phyloP scores from a whole-genome alignment of 30 jellyfish, hydroid and myxozoan species.

The Nemopilema nomurai region DNA sequence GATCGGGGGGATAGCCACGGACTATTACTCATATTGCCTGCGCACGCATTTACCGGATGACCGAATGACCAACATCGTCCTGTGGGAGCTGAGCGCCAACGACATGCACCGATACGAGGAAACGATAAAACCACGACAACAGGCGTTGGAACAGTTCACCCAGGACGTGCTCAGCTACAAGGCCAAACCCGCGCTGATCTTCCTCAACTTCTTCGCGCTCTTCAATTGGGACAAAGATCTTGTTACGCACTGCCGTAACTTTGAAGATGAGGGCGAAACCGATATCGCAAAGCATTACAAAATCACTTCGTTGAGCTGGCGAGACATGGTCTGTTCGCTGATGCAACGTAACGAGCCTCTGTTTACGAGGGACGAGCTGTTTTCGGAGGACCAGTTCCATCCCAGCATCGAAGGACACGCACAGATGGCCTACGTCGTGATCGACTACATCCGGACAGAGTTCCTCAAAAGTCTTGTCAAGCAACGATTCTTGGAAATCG shows the following conservation, averaged over 20 bases:
- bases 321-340: slow-evolving; percentile 95
- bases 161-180: slow-evolving; percentile 90
- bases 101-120: slow-evolving; percentile 98
- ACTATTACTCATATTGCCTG: slow-evolving; percentile 92
- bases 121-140: slow-evolving; percentile 74
- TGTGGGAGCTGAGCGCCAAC: slow-evolving; percentile 98
- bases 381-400: slow-evolving; percentile 97
- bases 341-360: slow-evolving; percentile 89
- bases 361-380: slow-evolving; percentile 87
- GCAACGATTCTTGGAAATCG: slow-evolving; percentile 87
- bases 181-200: slow-evolving; percentile 96
- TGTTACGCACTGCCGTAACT: slow-evolving; percentile 92
- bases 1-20: slow-evolving; percentile 99
- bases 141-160: slow-evolving; percentile 95
- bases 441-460: slow-evolving; percentile 97
- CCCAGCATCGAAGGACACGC: slow-evolving; percentile 99
- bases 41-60: slow-evolving; percentile 96
- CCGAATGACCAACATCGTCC: slow-evolving; percentile 90
- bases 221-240: slow-evolving; percentile 97
- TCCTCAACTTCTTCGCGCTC: slow-evolving; percentile 88
- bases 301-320: slow-evolving; percentile 96
- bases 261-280: slow-evolving; percentile 97
- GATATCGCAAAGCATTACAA: slow-evolving; percentile 97
- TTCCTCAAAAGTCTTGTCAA: slow-evolving; percentile 94
- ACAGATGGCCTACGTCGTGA: slow-evolving; percentile 94